phyloP scores from a whole-genome alignment of 2,113 vertebrate species.

The Cynopterus brachyotis region DNA sequence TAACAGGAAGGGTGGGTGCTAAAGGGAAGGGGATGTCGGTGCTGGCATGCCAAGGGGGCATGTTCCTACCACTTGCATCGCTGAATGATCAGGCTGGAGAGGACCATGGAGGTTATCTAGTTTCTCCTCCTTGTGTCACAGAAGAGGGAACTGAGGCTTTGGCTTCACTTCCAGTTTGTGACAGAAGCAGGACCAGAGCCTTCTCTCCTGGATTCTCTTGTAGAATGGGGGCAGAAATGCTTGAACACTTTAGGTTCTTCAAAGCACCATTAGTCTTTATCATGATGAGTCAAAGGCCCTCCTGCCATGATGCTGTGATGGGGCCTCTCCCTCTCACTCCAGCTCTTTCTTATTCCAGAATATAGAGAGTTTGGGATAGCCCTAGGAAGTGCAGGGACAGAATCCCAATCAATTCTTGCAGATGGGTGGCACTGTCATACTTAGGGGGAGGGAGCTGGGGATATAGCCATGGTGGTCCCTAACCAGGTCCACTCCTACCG shows the following conservation, averaged over 20 bases:
- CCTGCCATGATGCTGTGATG: accelerated
- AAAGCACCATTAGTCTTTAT: neutral
- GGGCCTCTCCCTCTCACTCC: neutral
- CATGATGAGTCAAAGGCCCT: neutral
- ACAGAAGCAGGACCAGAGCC: neutral
- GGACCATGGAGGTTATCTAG: neutral
- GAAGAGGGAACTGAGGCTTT: neutral
- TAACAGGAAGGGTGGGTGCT: neutral
- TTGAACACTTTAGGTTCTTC: neutral
- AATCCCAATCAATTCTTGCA: neutral
- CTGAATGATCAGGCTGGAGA: neutral
- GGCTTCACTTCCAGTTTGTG: neutral
- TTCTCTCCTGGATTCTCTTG: neutral
- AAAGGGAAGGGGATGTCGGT: neutral
- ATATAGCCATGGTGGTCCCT: neutral
- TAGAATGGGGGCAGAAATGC: neutral
- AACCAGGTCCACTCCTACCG: neutral
- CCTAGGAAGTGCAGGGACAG: neutral
- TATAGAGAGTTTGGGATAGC: neutral
- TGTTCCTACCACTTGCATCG: too few relatives aligned
- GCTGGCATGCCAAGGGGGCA: neutral
- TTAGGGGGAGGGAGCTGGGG: too few relatives aligned
- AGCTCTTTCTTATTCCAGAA: neutral
- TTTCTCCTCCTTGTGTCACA: neutral
- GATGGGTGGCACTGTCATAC: too few relatives aligned